Evolutionary conservation across 2,797 vertebrate species (phyloP).

Genomic region (Lutjanus campechanus): DNA sequence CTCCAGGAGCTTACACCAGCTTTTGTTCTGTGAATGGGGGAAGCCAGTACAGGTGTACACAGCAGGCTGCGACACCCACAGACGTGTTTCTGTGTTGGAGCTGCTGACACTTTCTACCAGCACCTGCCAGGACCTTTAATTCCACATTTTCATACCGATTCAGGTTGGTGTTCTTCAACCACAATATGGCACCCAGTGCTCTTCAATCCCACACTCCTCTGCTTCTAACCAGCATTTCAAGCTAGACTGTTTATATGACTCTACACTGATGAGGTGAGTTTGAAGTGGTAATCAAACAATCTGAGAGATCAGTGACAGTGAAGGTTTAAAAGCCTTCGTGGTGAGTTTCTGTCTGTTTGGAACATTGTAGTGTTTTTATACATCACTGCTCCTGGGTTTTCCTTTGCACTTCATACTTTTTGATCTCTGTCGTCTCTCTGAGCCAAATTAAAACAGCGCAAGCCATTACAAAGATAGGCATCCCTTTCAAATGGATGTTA

Average conservation of each 20-base stretch:
- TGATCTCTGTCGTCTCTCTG: too few relatives aligned
- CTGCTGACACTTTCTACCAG: background rate
- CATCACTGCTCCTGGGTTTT: too few relatives aligned
- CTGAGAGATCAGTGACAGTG: background rate
- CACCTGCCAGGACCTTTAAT: background rate
- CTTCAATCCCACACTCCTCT: background rate
- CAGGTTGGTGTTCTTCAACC: background rate
- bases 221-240: background rate
- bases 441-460: background rate
- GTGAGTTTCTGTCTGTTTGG: background rate
- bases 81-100: background rate
- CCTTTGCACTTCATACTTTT: too few relatives aligned
- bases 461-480: too few relatives aligned
- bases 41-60: conserved; percentile 54
- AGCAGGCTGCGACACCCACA: background rate
- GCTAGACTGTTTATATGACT: background rate
- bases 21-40: conserved; percentile 45
- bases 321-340: background rate
- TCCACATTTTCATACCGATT: background rate
- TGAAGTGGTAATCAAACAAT: background rate
- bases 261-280: background rate
- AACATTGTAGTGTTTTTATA: too few relatives aligned
- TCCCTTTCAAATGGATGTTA: too few relatives aligned
- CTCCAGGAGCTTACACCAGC: conserved; percentile 50
- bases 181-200: background rate